A percentile compares a stretch with the other conserved stretches of the same genome.
These are phyloP conservation scores for Dermatemys mawii DNA, from an alignment of 2,113 vertebrate species.

Conservation along the genomic window DNA sequence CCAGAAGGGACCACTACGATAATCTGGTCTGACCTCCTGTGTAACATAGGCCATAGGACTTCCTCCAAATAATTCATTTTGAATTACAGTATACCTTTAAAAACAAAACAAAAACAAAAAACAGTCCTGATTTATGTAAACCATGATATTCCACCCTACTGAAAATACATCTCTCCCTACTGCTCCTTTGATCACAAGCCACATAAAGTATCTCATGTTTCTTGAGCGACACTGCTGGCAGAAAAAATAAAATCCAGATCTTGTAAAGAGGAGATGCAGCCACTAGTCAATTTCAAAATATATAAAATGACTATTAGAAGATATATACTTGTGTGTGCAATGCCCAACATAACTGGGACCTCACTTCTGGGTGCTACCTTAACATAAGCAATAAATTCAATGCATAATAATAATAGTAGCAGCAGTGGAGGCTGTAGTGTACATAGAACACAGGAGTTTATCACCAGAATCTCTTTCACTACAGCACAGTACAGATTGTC, in stretches of 20 bases:
- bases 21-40: not conserved
- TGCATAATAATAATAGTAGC: not conserved
- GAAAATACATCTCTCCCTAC: not conserved
- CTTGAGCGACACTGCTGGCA: not conserved
- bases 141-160: not conserved
- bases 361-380: not conserved
- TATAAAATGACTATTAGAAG: not conserved
- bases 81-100: not conserved
- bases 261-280: not conserved
- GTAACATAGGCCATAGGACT: not conserved
- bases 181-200: not conserved
- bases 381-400: not conserved
- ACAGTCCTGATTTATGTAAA: not conserved
- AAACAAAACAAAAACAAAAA: no score
- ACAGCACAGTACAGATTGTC: no score
- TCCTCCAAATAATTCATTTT: not conserved
- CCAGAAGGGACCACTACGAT: not conserved
- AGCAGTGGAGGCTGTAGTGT: not conserved
- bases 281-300: not conserved
- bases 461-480: constrained; percentile 22
- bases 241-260: not conserved
- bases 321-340: not conserved
- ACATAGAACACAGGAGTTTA: not conserved
- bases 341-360: not conserved
- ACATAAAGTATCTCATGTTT: not conserved